Base-by-base conservation (phyloP, 2,113 vertebrate genomes). In the Salvator merianae region DNA sequence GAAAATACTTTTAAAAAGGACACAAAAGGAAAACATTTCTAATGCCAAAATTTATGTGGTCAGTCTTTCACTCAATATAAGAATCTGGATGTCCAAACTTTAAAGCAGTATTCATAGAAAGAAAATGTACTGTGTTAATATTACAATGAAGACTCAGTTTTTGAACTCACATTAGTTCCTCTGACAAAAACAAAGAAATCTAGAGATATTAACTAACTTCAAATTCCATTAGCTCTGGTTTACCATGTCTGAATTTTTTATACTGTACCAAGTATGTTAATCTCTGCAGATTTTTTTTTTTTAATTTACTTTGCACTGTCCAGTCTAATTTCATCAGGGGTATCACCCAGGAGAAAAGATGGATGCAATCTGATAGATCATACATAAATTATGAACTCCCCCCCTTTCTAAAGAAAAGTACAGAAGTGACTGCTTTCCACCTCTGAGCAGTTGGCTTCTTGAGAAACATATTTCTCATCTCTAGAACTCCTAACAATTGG, bases 381-480 rank as follows among this genome's bases (percentile, higher is more conserved):
- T 75, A 47, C 26, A 65, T 80, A 36, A 87, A 47, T 83, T 90
- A 84, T 47, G 75, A 55, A 88, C 73, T n/a, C 53, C 34, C 88
- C 88, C 70, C 34, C 38, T n/a, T 89, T 70, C 26, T 83, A 87
- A 73, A 89, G 77, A 65, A 84, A 72, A 85, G 53, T 66, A 26
- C 65, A 71, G 75, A 16, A 88, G 8, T 77, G 81, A 84, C 86
- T 34, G 82, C 88, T 92, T 90, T 91, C 87, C 77, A 90, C 83
- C 85, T 87, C 36, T 86, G 85, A 93, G 83, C 63, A 90, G 83
- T 81, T 91, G 88, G 89, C 74, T 73, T 89, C 74, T 82, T 86
- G 68, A 88, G 72, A 91, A 92, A 91, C 34, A 13, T 86, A 85
- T 90, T 92, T 90, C 85, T 92, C 77, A 76, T 82, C 75, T 90